Percentiles rank a stretch among this genome's conserved stretches.
phyloP scores from a whole-genome alignment of 2,888 invertebrate genomes.

The Tachina fera region DNA sequence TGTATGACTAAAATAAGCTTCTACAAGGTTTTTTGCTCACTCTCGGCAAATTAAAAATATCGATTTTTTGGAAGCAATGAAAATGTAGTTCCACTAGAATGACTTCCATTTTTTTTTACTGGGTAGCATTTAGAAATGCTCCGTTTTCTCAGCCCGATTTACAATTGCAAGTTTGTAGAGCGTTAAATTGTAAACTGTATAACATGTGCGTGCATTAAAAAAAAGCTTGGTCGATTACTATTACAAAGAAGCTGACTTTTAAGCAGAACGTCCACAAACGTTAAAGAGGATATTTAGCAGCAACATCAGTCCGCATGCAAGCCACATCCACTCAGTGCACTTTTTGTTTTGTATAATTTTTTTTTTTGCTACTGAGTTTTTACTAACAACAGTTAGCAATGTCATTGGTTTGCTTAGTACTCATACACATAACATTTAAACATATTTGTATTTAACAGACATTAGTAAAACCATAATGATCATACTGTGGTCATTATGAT shows the following conservation, averaged over 20 bases:
- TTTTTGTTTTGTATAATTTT: background rate
- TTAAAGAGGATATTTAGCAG: slow-evolving; percentile 61
- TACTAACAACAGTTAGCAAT: background rate
- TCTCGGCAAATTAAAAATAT: too few species aligned
- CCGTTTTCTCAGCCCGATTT: slow-evolving; percentile 44
- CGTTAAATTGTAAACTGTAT: slow-evolving; percentile 67
- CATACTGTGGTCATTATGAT: background rate
- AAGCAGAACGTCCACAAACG: slow-evolving; percentile 44
- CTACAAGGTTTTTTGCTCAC: too few species aligned
- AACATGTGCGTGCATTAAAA: slow-evolving; percentile 65
- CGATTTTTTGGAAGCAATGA: too few species aligned
- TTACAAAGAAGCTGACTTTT: slow-evolving; percentile 12
- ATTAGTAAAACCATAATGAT: slow-evolving; percentile 21
- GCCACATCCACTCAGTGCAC: background rate
- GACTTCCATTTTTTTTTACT: too few species aligned
- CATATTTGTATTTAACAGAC: slow-evolving; percentile 23
- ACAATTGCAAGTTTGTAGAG: slow-evolving; percentile 62
- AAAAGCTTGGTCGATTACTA: background rate
- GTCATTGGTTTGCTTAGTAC: background rate
- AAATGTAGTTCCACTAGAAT: too few species aligned
- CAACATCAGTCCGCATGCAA: slow-evolving; percentile 16
- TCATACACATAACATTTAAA: background rate
- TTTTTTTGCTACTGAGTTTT: background rate
- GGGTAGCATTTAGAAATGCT: slow-evolving; percentile 18
- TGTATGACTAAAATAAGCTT: too few species aligned